Evolutionary conservation across 2,113 vertebrate species (phyloP).

Genomic region (Pelobates fuscus): DNA sequence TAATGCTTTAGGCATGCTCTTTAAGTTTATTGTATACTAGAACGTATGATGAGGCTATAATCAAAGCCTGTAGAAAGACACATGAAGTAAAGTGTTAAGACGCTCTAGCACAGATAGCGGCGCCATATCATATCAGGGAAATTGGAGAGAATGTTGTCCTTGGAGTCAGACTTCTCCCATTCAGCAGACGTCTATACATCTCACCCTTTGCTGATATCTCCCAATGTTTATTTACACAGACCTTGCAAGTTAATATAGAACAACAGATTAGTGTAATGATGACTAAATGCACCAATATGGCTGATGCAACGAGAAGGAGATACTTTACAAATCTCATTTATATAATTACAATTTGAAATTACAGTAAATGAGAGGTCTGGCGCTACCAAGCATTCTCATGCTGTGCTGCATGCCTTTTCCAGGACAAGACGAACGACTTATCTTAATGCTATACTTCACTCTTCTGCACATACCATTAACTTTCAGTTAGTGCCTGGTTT

Average conservation of each 20-base stretch:
- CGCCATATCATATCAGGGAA: too few relatives aligned
- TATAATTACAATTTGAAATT: not conserved
- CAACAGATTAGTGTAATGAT: not conserved
- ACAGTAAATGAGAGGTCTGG: not conserved
- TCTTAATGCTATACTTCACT: constrained; percentile 34
- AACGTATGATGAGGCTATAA: too few relatives aligned
- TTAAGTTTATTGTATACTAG: too few relatives aligned
- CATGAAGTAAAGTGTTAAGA: too few relatives aligned
- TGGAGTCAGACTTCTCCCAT: not conserved
- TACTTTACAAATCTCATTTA: constrained; percentile 1
- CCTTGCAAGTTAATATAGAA: constrained; percentile 3
- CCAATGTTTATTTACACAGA: not conserved
- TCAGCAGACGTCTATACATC: not conserved
- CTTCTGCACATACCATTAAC: constrained; percentile 37
- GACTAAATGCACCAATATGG: constrained; percentile 5
- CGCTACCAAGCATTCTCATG: not conserved
- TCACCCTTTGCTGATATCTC: not conserved
- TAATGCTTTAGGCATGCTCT: too few relatives aligned
- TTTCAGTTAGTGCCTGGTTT: constrained; percentile 42
- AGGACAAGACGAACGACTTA: constrained; percentile 29
- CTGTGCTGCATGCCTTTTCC: constrained; percentile 19
- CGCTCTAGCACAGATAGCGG: too few relatives aligned
- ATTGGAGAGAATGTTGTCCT: too few relatives aligned
- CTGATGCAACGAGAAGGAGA: not conserved
- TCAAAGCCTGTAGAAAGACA: too few relatives aligned